Evolutionary conservation across 2,888 invertebrate genomes (phyloP).

Genomic region (Trichopria drosophilae): DNA sequence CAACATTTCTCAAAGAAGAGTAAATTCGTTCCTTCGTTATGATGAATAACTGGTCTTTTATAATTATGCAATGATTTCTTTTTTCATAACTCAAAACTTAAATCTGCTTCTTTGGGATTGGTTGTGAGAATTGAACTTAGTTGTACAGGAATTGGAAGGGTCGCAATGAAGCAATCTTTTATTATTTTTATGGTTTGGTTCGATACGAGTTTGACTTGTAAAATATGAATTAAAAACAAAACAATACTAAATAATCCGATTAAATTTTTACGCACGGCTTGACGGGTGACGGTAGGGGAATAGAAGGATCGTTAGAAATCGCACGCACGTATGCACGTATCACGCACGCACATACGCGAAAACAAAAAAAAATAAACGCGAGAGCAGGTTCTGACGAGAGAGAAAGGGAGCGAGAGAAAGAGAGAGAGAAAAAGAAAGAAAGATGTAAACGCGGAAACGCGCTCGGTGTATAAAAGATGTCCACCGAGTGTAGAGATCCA

Average conservation of each 20-base stretch:
- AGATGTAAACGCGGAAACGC: conserved; percentile 37
- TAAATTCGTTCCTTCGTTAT: too few relatives aligned
- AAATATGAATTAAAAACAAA: conserved; percentile 10
- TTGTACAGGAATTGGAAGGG: too few relatives aligned
- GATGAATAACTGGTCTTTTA: too few relatives aligned
- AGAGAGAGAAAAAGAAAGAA: conserved; percentile 33
- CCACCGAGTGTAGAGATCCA: background rate
- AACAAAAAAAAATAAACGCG: conserved; percentile 2
- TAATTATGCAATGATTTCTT: too few relatives aligned
- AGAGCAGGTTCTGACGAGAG: conserved; percentile 2
- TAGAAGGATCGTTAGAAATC: conserved; percentile 14
- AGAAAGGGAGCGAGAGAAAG: conserved; percentile 14
- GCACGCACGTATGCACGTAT: too few relatives aligned
- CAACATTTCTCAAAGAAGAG: background rate
- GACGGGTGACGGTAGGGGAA: conserved; percentile 53
- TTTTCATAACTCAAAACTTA: too few relatives aligned
- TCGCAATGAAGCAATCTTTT: background rate
- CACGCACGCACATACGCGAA: background rate
- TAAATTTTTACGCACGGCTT: conserved; percentile 53
- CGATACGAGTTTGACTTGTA: background rate
- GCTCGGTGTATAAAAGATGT: conserved; percentile 25
- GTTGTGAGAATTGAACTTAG: too few relatives aligned
- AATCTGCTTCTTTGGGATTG: too few relatives aligned
- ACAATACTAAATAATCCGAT: conserved; percentile 11
- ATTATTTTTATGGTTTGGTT: background rate